phyloP scores from a whole-genome alignment of 2,113 vertebrate genomes.

The Ranitomeya variabilis region DNA sequence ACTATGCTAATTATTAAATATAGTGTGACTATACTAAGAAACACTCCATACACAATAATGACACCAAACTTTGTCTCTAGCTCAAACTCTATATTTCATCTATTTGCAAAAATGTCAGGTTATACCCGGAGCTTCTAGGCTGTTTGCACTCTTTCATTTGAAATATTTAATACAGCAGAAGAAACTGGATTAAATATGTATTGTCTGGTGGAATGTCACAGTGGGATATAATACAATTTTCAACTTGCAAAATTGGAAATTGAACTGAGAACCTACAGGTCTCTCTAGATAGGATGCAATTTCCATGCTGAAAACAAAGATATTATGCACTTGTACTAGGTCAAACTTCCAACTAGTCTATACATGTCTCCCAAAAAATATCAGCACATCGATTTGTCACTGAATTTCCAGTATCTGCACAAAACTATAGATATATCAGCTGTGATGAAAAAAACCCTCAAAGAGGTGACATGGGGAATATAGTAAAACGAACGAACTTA shows the following conservation, averaged over 20 bases:
- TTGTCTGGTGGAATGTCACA: slow-evolving; percentile 37
- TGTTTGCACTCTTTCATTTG: neutral
- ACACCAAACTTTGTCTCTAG: neutral
- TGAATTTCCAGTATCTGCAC: neutral
- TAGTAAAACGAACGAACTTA: neutral
- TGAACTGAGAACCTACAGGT: slow-evolving; percentile 24
- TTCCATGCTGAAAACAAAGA: slow-evolving; percentile 23
- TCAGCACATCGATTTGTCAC: neutral
- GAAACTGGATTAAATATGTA: slow-evolving; percentile 41
- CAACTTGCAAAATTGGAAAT: slow-evolving; percentile 35
- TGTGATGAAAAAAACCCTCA: neutral
- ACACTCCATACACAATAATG: neutral
- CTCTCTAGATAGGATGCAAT: slow-evolving; percentile 32
- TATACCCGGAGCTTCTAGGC: neutral
- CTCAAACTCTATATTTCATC: neutral
- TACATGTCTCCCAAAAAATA: neutral
- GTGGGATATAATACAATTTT: slow-evolving; percentile 37
- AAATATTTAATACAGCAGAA: slow-evolving; percentile 17
- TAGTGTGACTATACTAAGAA: neutral
- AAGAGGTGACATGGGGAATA: neutral
- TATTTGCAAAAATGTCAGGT: neutral
- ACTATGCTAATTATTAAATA: neutral
- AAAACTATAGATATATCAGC: neutral
- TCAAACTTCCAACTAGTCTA: neutral
- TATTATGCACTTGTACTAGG: slow-evolving; percentile 1